Conservation (phyloP, 2,797 vertebrate genomes). For the Scolopax rusticola region DNA sequence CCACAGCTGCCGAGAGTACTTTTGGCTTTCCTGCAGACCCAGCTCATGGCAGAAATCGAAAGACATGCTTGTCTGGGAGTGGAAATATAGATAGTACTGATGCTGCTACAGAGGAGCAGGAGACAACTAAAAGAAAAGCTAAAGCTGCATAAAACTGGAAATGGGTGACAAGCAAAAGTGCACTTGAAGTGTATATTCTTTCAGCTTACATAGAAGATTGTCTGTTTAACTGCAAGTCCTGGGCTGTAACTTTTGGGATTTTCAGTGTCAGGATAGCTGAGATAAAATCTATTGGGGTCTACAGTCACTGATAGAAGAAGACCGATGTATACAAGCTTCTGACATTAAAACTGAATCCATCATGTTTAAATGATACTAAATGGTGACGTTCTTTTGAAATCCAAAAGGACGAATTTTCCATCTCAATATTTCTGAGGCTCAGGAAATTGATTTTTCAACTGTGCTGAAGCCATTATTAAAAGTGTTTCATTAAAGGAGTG, state of each 20-base stretch:
- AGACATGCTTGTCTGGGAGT: not conserved
- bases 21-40: not conserved
- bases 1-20: accelerated
- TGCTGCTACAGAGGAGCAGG: not conserved
- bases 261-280: not conserved
- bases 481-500: not conserved
- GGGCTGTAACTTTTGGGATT: not conserved
- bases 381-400: not conserved
- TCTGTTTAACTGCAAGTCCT: not conserved
- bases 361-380: not conserved
- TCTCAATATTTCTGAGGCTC: not conserved
- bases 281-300: accelerated
- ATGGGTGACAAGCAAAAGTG: not conserved
- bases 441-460: not conserved
- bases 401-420: not conserved
- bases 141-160: not conserved
- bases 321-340: not conserved
- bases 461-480: not conserved
- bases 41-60: not conserved
- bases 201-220: not conserved
- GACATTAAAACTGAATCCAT: not conserved
- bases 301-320: not conserved
- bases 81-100: not conserved
- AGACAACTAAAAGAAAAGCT: not conserved
- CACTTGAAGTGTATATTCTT: not conserved